Percentiles rank a stretch among this genome's conserved stretches.
Conservation (phyloP, 2,113 vertebrate species). For the Pseudorectes ferrugineus region DNA sequence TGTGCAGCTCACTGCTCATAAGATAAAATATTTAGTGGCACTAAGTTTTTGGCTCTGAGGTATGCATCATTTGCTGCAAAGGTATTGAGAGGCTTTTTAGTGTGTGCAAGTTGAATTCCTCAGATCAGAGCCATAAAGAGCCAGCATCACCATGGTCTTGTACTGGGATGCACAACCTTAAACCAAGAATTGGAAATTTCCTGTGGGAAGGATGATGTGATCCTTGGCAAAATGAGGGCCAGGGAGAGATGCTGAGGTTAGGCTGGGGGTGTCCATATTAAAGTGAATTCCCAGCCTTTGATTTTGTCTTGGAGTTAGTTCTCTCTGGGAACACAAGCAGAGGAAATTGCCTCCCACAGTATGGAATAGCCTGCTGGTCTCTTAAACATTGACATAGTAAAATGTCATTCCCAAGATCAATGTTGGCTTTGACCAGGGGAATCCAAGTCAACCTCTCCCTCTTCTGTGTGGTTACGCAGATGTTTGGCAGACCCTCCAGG, state of each 20-base stretch:
- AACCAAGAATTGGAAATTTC: neutral
- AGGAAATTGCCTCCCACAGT: neutral
- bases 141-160: rapidly evolving
- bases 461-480: rapidly evolving
- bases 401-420: neutral
- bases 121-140: neutral
- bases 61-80: neutral
- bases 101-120: neutral
- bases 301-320: neutral
- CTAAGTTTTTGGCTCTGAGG: neutral
- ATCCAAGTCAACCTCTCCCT: neutral
- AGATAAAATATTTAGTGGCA: conserved; percentile 12
- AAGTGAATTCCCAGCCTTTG: neutral
- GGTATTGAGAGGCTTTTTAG: neutral
- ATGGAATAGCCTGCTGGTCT: neutral
- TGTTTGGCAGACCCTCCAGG: neutral
- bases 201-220: neutral
- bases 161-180: neutral
- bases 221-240: neutral
- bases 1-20: neutral
- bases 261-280: neutral
- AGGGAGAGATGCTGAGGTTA: neutral
- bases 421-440: neutral
- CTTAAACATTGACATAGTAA: neutral
- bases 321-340: neutral